Evolutionary conservation across 1,140 invertebrate genomes (phyloP).

Genomic region (Pteromalus puparum): DNA sequence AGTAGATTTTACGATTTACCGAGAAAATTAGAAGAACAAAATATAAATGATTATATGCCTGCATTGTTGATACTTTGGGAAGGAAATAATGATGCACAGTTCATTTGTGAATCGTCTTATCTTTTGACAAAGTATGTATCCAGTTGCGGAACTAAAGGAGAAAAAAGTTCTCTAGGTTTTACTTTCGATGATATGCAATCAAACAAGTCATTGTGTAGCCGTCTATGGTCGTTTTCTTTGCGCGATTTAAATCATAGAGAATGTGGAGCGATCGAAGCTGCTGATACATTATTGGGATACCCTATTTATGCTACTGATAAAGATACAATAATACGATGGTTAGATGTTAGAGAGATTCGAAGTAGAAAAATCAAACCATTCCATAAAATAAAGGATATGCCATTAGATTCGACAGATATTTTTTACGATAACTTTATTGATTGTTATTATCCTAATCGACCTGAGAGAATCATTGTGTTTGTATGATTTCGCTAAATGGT

Average conservation of each 20-base stretch:
- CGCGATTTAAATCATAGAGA: conserved; percentile 61
- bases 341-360: conserved; percentile 63
- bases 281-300: conserved; percentile 62
- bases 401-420: conserved; percentile 53
- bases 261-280: conserved; percentile 65
- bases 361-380: conserved; percentile 60
- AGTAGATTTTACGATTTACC: conserved; percentile 62
- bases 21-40: conserved; percentile 55
- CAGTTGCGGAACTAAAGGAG: conserved; percentile 56
- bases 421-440: conserved; percentile 60
- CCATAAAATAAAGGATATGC: conserved; percentile 54
- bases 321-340: conserved; percentile 64
- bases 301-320: conserved; percentile 64
- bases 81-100: conserved; percentile 68
- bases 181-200: conserved; percentile 20
- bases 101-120: conserved; percentile 60
- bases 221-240: conserved; percentile 57
- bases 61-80: conserved; percentile 60
- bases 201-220: conserved; percentile 49
- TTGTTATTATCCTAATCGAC: conserved; percentile 59
- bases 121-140: conserved; percentile 62
- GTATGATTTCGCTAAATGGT: conserved; percentile 58
- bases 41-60: conserved; percentile 67
- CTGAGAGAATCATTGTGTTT: conserved; percentile 42
- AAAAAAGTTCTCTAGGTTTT: conserved; percentile 51